Base-by-base conservation (phyloP, 2,113 vertebrate genomes). In the Protobothrops flavoviridis region DNA sequence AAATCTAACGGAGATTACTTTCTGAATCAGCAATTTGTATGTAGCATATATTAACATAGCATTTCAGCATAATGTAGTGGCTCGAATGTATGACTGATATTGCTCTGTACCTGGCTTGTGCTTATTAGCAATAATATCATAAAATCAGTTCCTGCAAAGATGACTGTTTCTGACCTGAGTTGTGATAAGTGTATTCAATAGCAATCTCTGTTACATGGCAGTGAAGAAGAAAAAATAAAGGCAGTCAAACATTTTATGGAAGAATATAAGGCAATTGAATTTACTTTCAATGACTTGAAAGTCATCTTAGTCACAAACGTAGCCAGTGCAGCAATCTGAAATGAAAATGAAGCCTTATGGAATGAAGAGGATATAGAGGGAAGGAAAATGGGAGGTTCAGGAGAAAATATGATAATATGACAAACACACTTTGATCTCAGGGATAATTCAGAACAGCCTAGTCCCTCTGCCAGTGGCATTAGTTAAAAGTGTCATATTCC, bases 51-150 rank as follows among this genome's bases (percentile, higher is more conserved):
- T 96, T 96, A 90, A 2, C 21, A 95, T 85, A 90, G 96, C 94
- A 95, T 97, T 97, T 96, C 94, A 94, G 97, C 98, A 96, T 96
- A 92, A 96, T 95, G 96, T 96, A 97, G 97, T 97, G 95, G 95
- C 94, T 97, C 97, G 95, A 95, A 95, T 97, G 96, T 96, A 93
- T 97, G 95, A 93, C 94, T 97, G 97, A 95, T n/a, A 56, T 93
- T 94, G 74, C 94, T 96, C 95, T 91, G 0, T 10, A 93, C 55
- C 52, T 95, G 94, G 95, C 96, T 94, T 94, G 92, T 93, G 93
- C 93, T 94, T 94, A 57, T 95, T 95, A 96, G 89, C 56, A 90
- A 93, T 8, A 94, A 90, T 93, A 88, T 91, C 11, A 39, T 93
- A 91, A 93, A 95, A 86, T 88, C 43, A 0, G 45, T 7, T 91